Conservation (phyloP, 1,140 invertebrate species). For the Mamestra configurata region DNA sequence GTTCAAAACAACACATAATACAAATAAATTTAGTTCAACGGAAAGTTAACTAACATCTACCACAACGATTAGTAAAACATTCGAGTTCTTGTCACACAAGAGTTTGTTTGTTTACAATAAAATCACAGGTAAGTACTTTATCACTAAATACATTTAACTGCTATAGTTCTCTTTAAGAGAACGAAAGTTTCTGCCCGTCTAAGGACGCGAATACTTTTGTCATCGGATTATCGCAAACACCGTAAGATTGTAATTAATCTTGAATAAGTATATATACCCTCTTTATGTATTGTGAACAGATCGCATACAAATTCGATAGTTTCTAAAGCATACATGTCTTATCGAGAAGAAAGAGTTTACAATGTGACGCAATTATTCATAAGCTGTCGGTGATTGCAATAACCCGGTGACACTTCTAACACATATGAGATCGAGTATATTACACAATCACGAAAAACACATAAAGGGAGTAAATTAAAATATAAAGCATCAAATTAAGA, state of each 20-base stretch:
- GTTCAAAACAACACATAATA: slow-evolving; percentile 21
- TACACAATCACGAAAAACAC: slow-evolving; percentile 17
- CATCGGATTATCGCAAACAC: too few relatives aligned
- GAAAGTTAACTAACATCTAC: slow-evolving; percentile 53
- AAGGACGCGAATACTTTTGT: neutral
- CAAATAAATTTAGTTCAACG: slow-evolving; percentile 37
- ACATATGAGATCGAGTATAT: slow-evolving; percentile 39
- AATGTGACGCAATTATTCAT: too few relatives aligned
- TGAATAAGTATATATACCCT: too few relatives aligned
- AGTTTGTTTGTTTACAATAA: slow-evolving; percentile 74
- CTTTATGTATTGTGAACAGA: too few relatives aligned
- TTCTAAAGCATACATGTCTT: too few relatives aligned
- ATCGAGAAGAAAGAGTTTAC: too few relatives aligned
- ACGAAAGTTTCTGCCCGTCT: slow-evolving; percentile 11
- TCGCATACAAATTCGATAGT: too few relatives aligned
- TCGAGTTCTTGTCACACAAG: slow-evolving; percentile 81
- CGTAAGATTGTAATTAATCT: too few relatives aligned
- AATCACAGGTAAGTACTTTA: slow-evolving; percentile 85
- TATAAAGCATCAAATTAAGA: slow-evolving; percentile 6
- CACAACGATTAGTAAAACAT: slow-evolving; percentile 45
- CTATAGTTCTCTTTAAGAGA: slow-evolving; percentile 51
- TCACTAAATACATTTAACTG: slow-evolving; percentile 66
- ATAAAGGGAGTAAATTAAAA: neutral
- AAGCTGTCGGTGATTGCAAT: too few relatives aligned
- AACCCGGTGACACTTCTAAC: too few relatives aligned